phyloP scores from a whole-genome alignment of 2,888 invertebrate genomes.

The Drosophila mayaguana region DNA sequence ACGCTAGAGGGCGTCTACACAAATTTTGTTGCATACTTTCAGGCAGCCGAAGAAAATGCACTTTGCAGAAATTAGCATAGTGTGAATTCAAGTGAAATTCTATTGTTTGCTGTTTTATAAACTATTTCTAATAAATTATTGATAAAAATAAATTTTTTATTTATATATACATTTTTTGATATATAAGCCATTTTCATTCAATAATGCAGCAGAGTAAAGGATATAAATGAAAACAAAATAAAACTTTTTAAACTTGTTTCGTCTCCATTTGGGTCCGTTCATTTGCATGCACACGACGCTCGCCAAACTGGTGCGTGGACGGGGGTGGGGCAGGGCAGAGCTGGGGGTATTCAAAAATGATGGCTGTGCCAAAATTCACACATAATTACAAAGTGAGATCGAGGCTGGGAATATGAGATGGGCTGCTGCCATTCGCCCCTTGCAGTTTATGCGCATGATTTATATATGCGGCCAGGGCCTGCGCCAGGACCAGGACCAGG shows the following conservation, averaged over 20 bases:
- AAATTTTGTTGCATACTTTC: neutral
- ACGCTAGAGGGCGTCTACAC: neutral
- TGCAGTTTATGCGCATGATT: constrained; percentile 50
- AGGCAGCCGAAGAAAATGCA: neutral
- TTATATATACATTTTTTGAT: neutral
- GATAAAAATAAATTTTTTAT: neutral
- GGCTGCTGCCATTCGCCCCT: constrained; percentile 11
- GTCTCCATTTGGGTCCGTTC: constrained; percentile 12
- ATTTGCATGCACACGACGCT: constrained; percentile 48
- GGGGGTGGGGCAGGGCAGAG: neutral
- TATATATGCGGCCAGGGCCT: constrained; percentile 40
- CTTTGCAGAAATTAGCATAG: neutral
- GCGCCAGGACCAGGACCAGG: constrained; percentile 15
- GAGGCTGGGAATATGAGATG: constrained; percentile 22
- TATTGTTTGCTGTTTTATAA: neutral
- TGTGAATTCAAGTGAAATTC: neutral
- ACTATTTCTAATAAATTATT: neutral
- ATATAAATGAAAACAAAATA: neutral
- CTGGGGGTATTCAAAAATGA: constrained; percentile 34
- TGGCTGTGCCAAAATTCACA: constrained; percentile 71
- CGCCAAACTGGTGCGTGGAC: neutral
- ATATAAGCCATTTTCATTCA: neutral
- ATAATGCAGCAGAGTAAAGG: neutral
- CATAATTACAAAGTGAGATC: constrained; percentile 70
- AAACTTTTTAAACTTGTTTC: constrained; percentile 31